Base-by-base conservation (phyloP, 2,888 invertebrate genomes). In the Dolichomitus sp. region DNA sequence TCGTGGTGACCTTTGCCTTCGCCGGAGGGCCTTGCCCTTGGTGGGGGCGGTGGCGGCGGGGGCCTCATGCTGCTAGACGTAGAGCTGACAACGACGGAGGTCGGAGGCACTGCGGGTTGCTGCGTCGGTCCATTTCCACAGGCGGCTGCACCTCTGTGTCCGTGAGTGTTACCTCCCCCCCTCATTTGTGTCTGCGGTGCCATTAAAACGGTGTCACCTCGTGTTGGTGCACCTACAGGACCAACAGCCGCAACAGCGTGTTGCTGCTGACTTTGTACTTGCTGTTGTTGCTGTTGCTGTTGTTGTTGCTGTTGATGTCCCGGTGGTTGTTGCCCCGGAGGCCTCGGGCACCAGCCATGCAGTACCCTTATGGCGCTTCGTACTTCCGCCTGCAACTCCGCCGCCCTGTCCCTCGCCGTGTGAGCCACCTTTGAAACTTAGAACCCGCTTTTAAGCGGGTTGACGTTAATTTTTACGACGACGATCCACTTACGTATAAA, bases 61-160 rank as follows among this genome's bases (percentile, higher is more conserved):
- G 94, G 95, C 94, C 94, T 94, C 95, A 94, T 96, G 95, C 95
- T 94, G 94, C 94, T 94, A 92, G 94, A 95, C 93, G 95, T 95
- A 95, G 95, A 94, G 69, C 92, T 92, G 61, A 93, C 93, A 77
- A 93, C 92, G 59, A 92, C 93, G 11, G 93, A 90, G 12, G 90
- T 84, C 65, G 84, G 77, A 5, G 63, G 52, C 11, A 63, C 63
- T 11, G 76, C 40, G 5, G 76, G 42, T 77, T 76, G 68, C 45
- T 66, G 72, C 61, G 80, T 54, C 23, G 80, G 50, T 27, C 45
- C 70, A 27, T 42, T 76, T 33, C 45, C 75, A 33, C 75, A 57
- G 50, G 33, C 59, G 30, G 37, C 1, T 42, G 42, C 42, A 7
- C 63, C 11, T 48, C 74, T 69, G 37, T 79, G 86, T 61, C 83